phyloP scores from a whole-genome alignment of 2,888 invertebrate genomes.

The Drosophila ustulata region DNA sequence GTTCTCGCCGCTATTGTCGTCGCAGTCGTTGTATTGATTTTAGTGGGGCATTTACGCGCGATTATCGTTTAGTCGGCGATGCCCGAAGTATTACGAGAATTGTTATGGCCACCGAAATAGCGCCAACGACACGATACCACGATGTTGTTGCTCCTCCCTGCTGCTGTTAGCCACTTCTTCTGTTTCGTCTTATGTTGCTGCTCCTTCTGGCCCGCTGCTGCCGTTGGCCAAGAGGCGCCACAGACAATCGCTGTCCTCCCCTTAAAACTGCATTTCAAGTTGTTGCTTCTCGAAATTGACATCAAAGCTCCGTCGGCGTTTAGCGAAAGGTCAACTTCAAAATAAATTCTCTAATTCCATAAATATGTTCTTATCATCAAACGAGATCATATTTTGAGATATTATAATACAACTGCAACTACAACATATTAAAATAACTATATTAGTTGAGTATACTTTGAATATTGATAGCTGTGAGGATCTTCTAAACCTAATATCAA shows the following conservation, averaged over 20 bases:
- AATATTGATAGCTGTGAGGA: too few species aligned
- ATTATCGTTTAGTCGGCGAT: constrained; percentile 85
- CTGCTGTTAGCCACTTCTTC: constrained; percentile 19
- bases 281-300: constrained; percentile 45
- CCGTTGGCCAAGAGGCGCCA: background rate
- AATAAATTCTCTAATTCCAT: constrained; percentile 14
- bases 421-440: too few species aligned
- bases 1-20: constrained; percentile 40
- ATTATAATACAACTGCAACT: background rate
- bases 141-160: constrained; percentile 46
- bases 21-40: constrained; percentile 83
- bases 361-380: background rate
- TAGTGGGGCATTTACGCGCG: constrained; percentile 84
- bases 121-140: constrained; percentile 63
- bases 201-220: background rate
- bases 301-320: constrained; percentile 30
- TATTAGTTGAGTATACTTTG: too few species aligned
- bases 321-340: constrained; percentile 36
- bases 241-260: background rate
- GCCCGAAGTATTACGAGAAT: constrained; percentile 83
- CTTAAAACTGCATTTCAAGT: constrained; percentile 32
- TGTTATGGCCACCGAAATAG: constrained; percentile 82
- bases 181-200: background rate
- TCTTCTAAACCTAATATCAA: too few species aligned
- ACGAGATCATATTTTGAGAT: background rate